phyloP scores from a whole-genome alignment of 2,113 vertebrate genomes.

The Myotis lucifugus region DNA sequence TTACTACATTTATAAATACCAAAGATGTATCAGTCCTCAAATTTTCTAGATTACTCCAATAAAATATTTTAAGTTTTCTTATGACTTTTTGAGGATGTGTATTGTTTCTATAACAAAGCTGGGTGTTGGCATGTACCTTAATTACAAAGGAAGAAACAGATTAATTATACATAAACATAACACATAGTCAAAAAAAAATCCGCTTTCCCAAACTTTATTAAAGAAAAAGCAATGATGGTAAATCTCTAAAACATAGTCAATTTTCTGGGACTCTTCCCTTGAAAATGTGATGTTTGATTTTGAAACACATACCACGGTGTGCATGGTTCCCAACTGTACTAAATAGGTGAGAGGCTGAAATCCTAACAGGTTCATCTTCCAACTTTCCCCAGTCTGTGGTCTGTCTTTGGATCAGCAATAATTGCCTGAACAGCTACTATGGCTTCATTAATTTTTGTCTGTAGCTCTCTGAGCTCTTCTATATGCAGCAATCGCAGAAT shows the following conservation, averaged over 20 bases:
- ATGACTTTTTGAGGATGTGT: slow-evolving; percentile 46
- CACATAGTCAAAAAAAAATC: slow-evolving; percentile 47
- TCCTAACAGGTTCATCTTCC: slow-evolving; percentile 90
- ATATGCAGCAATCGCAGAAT: slow-evolving; percentile 97
- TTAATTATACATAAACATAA: slow-evolving; percentile 32
- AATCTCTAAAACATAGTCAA: slow-evolving; percentile 59
- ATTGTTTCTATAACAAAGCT: neutral
- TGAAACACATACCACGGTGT: slow-evolving; percentile 71
- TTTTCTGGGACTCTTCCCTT: slow-evolving; percentile 75
- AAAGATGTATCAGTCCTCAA: slow-evolving; percentile 79
- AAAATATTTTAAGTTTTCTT: slow-evolving; percentile 80
- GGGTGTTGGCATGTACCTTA: neutral
- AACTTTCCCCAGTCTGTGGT: slow-evolving; percentile 98
- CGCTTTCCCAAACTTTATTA: slow-evolving; percentile 81
- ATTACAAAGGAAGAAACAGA: neutral
- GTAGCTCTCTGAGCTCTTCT: slow-evolving; percentile 97
- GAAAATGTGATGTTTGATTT: slow-evolving; percentile 67
- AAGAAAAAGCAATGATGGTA: slow-evolving; percentile 73
- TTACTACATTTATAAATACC: slow-evolving; percentile 77
- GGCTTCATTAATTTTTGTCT: slow-evolving; percentile 97
- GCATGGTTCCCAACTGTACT: slow-evolving; percentile 45
- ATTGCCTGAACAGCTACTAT: slow-evolving; percentile 98
- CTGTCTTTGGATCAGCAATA: slow-evolving; percentile 98
- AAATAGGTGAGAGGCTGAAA: slow-evolving; percentile 1
- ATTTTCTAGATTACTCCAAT: slow-evolving; percentile 83